These are phyloP conservation scores for Mycalesis mineus DNA, from an alignment of 2,888 invertebrate species.

Conservation along the genomic window DNA sequence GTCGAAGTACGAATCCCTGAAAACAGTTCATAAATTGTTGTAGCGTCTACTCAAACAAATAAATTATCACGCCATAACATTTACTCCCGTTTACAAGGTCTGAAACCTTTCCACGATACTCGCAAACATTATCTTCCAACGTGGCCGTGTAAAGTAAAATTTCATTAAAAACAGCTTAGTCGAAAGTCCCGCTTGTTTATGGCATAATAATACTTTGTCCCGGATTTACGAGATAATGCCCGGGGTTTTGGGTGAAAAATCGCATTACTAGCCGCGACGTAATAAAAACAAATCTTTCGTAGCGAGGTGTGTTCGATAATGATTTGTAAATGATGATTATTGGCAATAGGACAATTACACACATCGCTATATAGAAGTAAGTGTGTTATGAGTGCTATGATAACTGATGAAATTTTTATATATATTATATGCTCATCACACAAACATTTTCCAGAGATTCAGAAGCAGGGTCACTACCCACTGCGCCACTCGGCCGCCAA, in stretches of 20 bases:
- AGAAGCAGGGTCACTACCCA: no score
- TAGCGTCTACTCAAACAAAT: background rate
- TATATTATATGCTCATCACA: no score
- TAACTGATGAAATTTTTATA: no score
- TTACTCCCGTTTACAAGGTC: background rate
- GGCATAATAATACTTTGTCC: conserved; percentile 21
- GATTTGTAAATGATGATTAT: no score
- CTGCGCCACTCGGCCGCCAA: no score
- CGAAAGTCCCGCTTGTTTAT: conserved; percentile 20
- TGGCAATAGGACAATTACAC: no score
- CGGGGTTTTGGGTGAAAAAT: conserved; percentile 13
- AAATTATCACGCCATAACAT: background rate
- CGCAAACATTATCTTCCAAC: conserved; percentile 3
- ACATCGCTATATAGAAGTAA: no score
- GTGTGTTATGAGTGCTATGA: no score
- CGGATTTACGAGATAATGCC: conserved; percentile 14
- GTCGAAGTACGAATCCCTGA: no score
- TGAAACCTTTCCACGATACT: background rate
- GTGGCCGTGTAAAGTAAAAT: conserved; percentile 19
- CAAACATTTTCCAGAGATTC: no score
- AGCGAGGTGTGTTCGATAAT: background rate
- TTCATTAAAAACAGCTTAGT: conserved; percentile 26
- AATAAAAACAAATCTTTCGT: conserved; percentile 1
- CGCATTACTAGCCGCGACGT: conserved; percentile 4
- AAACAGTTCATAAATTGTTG: no score